Conservation (phyloP, 2,797 vertebrate genomes). For the Arctocebus calabarensis region DNA sequence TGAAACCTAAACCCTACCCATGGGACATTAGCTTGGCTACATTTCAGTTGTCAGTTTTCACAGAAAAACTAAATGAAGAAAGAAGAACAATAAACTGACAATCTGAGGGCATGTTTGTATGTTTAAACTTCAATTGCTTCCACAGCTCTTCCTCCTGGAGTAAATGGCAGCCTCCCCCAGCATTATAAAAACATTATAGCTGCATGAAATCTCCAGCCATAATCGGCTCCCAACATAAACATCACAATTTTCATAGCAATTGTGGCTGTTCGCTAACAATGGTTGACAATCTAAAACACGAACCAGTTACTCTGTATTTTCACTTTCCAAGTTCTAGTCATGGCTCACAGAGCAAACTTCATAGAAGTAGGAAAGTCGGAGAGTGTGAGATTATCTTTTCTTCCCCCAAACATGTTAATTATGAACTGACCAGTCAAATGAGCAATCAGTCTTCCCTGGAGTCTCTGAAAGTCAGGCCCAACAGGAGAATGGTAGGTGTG, state of each 20-base stretch:
- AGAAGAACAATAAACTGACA: constrained; percentile 69
- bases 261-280: constrained; percentile 38
- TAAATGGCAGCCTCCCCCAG: neutral
- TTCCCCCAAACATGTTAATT: neutral
- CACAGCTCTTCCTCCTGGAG: neutral
- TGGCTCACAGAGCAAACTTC: neutral
- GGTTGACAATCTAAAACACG: constrained; percentile 30
- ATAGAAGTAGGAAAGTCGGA: neutral
- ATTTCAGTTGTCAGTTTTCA: constrained; percentile 75
- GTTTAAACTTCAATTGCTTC: constrained; percentile 67
- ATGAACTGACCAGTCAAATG: neutral
- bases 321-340: constrained; percentile 33
- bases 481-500: neutral
- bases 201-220: neutral
- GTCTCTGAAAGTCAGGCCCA: neutral
- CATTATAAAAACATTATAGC: constrained; percentile 56
- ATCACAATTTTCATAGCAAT: constrained; percentile 50
- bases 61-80: constrained; percentile 68
- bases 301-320: constrained; percentile 51
- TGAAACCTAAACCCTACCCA: constrained; percentile 68
- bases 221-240: constrained; percentile 5
- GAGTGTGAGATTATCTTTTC: neutral
- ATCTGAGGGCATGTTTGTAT: constrained; percentile 59
- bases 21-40: constrained; percentile 51
- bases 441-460: constrained; percentile 29